These are phyloP conservation scores for Scolopax bukidnonensis DNA, from an alignment of 2,797 vertebrate genomes.

Conservation along the genomic window DNA sequence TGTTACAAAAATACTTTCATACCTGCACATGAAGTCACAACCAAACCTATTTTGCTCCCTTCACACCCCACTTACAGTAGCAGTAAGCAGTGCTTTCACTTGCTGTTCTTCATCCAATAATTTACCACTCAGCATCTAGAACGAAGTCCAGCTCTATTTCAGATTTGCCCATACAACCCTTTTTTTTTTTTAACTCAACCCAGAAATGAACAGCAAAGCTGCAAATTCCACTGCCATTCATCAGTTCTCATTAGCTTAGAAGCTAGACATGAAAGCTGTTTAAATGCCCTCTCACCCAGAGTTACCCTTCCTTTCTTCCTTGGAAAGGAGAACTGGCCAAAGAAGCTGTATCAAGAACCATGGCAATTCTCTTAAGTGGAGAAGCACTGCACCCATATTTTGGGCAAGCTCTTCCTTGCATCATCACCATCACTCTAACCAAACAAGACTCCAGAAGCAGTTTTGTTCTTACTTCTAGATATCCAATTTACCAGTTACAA, in stretches of 20 bases:
- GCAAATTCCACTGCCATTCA: not conserved
- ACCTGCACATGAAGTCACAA: not conserved
- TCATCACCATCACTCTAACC: not conserved
- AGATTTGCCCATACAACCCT: not conserved
- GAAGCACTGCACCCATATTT: not conserved
- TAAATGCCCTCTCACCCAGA: not conserved
- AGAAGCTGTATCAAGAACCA: not conserved
- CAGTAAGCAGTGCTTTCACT: not conserved
- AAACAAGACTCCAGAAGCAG: not conserved
- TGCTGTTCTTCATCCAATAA: not conserved
- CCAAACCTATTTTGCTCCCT: not conserved
- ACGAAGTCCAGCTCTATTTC: not conserved
- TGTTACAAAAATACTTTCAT: not conserved
- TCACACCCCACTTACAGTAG: not conserved
- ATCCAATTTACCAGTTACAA: not conserved
- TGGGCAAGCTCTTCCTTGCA: not conserved
- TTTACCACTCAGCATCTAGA: not conserved
- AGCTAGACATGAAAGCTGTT: not conserved
- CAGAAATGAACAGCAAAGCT: not conserved
- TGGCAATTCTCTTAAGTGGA: not conserved
- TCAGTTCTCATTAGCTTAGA: not conserved
- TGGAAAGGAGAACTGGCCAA: not conserved
- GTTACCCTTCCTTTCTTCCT: not conserved
- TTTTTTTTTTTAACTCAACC: not conserved
- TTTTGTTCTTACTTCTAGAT: not conserved